These are phyloP conservation scores for Corythornis cristatus DNA, from an alignment of 2,113 vertebrate species.

Conservation along the genomic window DNA sequence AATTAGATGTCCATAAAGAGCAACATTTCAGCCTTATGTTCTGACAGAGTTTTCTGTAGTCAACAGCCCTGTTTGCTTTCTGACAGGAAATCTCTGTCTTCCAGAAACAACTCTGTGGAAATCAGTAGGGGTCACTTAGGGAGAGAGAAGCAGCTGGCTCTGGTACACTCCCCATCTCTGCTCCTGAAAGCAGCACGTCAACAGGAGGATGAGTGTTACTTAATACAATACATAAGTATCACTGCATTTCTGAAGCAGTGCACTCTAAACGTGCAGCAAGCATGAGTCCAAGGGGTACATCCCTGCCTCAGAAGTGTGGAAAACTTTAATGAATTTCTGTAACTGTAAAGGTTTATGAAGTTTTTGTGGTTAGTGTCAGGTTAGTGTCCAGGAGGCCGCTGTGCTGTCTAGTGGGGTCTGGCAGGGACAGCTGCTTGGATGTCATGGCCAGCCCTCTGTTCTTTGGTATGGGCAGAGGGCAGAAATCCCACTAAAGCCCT, in stretches of 20 bases:
- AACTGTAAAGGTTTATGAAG: neutral
- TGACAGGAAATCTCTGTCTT: neutral
- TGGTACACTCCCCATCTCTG: neutral
- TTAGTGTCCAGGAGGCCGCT: neutral
- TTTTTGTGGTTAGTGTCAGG: neutral
- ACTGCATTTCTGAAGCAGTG: neutral
- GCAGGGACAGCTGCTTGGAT: neutral
- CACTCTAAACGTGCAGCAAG: accelerated
- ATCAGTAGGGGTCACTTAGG: neutral
- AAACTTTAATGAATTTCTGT: neutral
- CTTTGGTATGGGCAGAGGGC: neutral
- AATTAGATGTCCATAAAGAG: neutral
- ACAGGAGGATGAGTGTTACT: neutral
- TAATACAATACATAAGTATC: neutral
- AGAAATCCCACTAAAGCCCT: neutral
- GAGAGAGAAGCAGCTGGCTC: neutral
- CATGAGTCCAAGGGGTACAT: neutral
- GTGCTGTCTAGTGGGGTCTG: conserved; percentile 28
- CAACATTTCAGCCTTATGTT: neutral
- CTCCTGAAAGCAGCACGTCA: neutral
- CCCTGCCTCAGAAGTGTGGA: neutral
- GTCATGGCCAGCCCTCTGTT: accelerated
- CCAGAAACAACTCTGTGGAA: neutral
- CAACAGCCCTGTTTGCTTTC: neutral
- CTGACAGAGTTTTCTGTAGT: neutral